A percentile compares a stretch with the other conserved stretches of the same genome.
Evolutionary conservation across 2,888 invertebrate species (phyloP).

Genomic region (Leptopilina drosophilae): DNA sequence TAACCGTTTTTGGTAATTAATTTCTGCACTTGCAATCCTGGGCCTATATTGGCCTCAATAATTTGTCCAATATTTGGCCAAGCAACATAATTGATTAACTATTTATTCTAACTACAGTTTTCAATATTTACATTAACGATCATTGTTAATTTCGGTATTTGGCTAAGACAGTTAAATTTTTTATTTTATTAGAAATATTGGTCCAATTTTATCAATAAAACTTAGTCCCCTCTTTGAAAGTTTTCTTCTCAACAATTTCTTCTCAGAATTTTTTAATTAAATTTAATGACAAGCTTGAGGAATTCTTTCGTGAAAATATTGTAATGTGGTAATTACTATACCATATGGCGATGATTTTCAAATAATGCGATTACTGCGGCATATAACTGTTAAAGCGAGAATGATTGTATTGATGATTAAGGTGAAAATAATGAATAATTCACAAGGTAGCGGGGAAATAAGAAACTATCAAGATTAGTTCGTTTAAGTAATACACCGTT

Average conservation of each 20-base stretch:
- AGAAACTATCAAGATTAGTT: slow-evolving; percentile 10
- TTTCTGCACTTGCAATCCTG: no score
- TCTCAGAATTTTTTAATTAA: background rate
- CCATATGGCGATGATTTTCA: background rate
- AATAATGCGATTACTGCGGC: background rate
- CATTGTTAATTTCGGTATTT: no score
- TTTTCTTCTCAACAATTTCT: background rate
- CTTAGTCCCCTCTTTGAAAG: no score
- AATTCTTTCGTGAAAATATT: background rate
- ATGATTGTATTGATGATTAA: slow-evolving; percentile 9
- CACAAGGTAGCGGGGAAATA: background rate
- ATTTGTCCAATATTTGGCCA: no score
- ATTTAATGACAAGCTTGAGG: background rate
- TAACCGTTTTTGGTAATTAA: no score
- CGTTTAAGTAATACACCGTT: slow-evolving; percentile 19
- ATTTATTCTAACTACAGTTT: no score
- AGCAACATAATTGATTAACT: no score
- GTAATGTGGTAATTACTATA: background rate
- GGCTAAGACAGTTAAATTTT: no score
- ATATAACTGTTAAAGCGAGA: background rate
- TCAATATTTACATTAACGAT: no score
- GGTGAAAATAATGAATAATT: slow-evolving; percentile 19
- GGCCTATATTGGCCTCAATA: no score
- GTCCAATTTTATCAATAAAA: no score
- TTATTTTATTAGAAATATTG: no score